A percentile compares a stretch with the other conserved stretches of the same genome.
Conservation (phyloP, 2,113 vertebrate genomes). For the Corvus hawaiiensis region DNA sequence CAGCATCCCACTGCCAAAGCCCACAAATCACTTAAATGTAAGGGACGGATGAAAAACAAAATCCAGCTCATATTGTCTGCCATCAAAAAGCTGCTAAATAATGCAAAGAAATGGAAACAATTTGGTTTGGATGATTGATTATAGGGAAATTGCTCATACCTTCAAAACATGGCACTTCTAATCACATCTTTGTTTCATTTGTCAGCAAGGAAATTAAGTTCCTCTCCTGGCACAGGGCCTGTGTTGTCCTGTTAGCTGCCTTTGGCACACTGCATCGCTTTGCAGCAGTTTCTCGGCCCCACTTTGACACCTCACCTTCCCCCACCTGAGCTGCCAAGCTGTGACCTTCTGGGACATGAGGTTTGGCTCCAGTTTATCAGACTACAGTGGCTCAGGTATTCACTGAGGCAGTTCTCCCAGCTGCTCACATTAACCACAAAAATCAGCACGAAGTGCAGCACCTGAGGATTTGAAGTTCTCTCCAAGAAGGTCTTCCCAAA, state of each 20-base stretch:
- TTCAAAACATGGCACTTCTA: conserved; percentile 35
- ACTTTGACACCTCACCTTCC: neutral
- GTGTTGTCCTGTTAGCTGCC: neutral
- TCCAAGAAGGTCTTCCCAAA: neutral
- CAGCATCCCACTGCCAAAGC: conserved; percentile 2
- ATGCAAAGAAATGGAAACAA: conserved; percentile 68
- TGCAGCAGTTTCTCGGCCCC: neutral
- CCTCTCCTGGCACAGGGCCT: neutral
- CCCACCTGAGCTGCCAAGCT: neutral
- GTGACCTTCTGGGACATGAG: neutral
- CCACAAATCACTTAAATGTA: neutral
- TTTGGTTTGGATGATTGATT: conserved; percentile 69
- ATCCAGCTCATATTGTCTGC: conserved; percentile 17
- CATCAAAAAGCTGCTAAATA: conserved; percentile 68
- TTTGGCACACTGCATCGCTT: neutral
- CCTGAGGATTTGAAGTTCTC: neutral
- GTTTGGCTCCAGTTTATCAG: neutral
- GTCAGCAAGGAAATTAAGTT: conserved; percentile 40
- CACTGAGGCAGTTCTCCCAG: neutral
- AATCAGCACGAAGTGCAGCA: neutral
- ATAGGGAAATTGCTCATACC: conserved; percentile 62
- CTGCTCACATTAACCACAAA: neutral
- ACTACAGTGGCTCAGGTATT: neutral
- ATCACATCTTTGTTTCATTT: conserved; percentile 66
- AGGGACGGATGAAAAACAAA: neutral